A percentile compares a stretch with the other conserved stretches of the same genome.
Evolutionary conservation across 2,113 vertebrate species (phyloP).

Genomic region (Catharus bicknelli): DNA sequence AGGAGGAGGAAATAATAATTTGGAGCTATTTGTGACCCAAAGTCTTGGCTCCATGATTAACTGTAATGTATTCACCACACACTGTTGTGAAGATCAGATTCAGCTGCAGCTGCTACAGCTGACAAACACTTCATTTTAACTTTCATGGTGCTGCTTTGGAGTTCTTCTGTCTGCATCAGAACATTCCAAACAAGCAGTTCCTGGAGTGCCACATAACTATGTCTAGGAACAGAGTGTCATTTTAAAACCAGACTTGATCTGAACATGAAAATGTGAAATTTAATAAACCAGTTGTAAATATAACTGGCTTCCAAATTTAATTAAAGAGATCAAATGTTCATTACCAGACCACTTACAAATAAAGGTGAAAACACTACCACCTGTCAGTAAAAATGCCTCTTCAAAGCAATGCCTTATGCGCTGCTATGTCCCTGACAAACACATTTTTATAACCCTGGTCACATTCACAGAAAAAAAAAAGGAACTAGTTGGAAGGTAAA

Average conservation of each 20-base stretch:
- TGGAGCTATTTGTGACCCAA: neutral
- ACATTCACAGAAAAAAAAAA: neutral
- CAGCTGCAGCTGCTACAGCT: neutral
- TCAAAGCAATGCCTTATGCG: neutral
- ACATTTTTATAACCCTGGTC: neutral
- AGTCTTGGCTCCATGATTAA: neutral
- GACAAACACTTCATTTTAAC: neutral
- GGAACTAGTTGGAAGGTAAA: neutral
- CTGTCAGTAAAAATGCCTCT: neutral
- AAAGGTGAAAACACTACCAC: neutral
- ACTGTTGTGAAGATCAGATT: fast-evolving
- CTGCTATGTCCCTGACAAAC: fast-evolving
- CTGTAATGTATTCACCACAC: neutral
- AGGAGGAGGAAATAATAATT: neutral
- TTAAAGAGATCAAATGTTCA: neutral
- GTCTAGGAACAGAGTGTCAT: neutral
- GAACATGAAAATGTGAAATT: neutral
- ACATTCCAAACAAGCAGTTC: neutral
- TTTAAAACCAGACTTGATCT: neutral
- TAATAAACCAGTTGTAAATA: neutral
- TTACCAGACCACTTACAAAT: neutral
- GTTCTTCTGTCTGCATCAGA: neutral
- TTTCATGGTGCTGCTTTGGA: neutral
- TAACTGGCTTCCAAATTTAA: neutral
- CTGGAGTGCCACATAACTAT: too few species aligned